phyloP scores from a whole-genome alignment of 2,888 invertebrate species.

The Chymomyza caudatula region DNA sequence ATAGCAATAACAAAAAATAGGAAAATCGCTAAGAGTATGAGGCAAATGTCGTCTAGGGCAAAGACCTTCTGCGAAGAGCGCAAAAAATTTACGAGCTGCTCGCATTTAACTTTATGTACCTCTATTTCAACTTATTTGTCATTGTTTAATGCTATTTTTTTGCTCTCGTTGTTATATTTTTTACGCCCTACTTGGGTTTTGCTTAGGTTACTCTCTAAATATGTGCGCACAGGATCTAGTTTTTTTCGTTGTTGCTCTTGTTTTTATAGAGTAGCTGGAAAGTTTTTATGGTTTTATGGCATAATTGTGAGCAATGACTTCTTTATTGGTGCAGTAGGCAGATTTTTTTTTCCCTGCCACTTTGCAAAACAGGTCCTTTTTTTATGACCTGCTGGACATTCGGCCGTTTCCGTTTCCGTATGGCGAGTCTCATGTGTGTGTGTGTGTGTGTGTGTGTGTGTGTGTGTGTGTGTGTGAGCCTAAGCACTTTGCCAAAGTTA shows the following conservation, averaged over 20 bases:
- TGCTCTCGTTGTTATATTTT: constrained; percentile 71
- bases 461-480: not conserved
- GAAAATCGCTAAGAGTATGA: constrained; percentile 61
- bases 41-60: constrained; percentile 30
- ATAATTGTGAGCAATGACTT: constrained; percentile 57
- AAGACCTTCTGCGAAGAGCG: constrained; percentile 43
- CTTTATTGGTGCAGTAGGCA: constrained; percentile 62
- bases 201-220: no score
- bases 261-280: constrained; percentile 9
- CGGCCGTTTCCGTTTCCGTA: constrained; percentile 59
- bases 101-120: constrained; percentile 38
- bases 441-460: no score
- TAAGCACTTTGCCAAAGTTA: constrained; percentile 27
- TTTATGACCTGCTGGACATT: constrained; percentile 5
- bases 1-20: no score
- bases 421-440: constrained; percentile 25
- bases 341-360: not conserved
- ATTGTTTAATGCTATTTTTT: constrained; percentile 42
- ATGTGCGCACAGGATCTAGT: not conserved
- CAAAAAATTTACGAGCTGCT: constrained; percentile 4
- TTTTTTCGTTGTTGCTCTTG: constrained; percentile 35
- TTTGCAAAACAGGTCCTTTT: constrained; percentile 32
- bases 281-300: constrained; percentile 68
- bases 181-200: constrained; percentile 64
- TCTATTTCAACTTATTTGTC: constrained; percentile 40